Conservation (phyloP, 2,113 vertebrate species). For the Sinocyclocheilus maitianheensis region DNA sequence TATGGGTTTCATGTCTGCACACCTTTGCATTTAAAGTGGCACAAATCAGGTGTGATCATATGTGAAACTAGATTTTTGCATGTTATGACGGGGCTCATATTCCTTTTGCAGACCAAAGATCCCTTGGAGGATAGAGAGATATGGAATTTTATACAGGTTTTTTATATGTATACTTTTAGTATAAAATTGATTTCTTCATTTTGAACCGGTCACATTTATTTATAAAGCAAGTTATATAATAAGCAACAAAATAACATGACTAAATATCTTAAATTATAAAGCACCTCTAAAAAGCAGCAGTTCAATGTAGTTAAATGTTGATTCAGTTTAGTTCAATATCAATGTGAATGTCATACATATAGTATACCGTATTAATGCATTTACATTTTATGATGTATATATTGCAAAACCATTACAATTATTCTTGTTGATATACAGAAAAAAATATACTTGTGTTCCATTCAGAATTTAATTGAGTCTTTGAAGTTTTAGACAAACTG, state of each 20-base stretch:
- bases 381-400: background rate
- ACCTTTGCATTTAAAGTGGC: slow-evolving; percentile 25
- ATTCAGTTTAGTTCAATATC: background rate
- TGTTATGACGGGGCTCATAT: background rate
- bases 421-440: background rate
- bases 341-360: background rate
- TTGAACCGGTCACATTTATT: background rate
- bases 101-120: too few relatives aligned
- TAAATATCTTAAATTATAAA: background rate
- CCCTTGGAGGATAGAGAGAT: background rate
- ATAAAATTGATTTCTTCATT: background rate
- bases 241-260: background rate
- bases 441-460: background rate
- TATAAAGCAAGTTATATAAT: background rate
- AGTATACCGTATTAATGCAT: background rate
- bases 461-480: background rate
- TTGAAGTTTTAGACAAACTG: background rate
- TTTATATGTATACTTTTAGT: background rate
- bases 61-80: background rate
- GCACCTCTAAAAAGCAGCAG: background rate
- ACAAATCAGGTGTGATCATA: slow-evolving; percentile 1
- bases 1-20: slow-evolving; percentile 1
- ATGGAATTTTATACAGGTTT: too few relatives aligned
- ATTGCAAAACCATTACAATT: background rate
- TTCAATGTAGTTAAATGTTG: background rate